Percentiles rank a stretch among this genome's conserved stretches.
Evolutionary conservation across 2,113 vertebrate genomes (phyloP).

Genomic region (Helogale parvula): DNA sequence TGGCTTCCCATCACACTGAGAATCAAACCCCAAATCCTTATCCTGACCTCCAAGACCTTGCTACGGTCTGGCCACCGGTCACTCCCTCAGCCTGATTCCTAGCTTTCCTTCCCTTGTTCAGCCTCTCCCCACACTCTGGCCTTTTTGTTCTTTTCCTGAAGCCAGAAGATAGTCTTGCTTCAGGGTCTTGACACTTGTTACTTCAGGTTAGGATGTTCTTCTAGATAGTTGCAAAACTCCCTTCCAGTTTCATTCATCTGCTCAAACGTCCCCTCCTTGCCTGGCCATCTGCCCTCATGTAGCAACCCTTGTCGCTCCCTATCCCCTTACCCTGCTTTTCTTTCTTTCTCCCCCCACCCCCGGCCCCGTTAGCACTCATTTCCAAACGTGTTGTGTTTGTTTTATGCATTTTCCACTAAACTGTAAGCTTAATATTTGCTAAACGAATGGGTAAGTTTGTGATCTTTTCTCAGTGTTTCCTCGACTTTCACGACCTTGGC

Average conservation of each 20-base stretch:
- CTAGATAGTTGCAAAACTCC: neutral
- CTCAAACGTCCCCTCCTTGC: neutral
- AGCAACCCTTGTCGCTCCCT: neutral
- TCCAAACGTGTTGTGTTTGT: neutral
- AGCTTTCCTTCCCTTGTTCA: neutral
- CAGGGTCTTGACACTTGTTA: neutral
- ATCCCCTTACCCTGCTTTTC: neutral
- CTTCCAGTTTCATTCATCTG: neutral
- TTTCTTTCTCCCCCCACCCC: neutral
- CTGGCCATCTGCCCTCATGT: no score
- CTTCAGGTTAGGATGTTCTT: neutral
- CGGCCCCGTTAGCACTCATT: neutral
- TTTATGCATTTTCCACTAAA: neutral
- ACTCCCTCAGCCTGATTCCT: neutral
- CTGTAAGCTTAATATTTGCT: neutral
- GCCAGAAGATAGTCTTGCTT: neutral
- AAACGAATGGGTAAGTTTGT: neutral
- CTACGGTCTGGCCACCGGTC: rapidly evolving
- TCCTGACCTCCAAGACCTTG: no score
- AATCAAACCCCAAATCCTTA: neutral
- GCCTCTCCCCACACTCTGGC: neutral
- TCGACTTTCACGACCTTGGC: neutral
- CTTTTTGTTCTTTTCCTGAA: neutral
- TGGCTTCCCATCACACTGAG: neutral
- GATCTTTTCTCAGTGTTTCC: neutral